Evolutionary conservation across 1,140 invertebrate genomes (phyloP).

Genomic region (Dendrolimus punctatus): DNA sequence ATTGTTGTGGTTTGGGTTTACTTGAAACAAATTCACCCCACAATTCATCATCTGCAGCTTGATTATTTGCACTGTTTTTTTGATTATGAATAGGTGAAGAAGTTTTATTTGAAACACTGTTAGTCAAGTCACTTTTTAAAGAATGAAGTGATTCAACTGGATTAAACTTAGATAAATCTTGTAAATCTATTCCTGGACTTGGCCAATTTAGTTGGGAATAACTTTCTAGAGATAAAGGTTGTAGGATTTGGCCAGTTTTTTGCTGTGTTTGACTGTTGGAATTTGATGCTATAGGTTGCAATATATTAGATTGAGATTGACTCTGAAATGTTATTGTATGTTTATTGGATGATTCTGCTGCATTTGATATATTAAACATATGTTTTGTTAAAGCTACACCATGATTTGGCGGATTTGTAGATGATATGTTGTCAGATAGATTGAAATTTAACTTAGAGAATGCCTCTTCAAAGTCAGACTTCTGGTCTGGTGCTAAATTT

Average conservation of each 20-base stretch:
- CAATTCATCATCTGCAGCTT: conserved; percentile 69
- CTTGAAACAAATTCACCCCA: conserved; percentile 76
- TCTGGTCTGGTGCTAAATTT: conserved; percentile 4
- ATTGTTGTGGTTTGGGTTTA: conserved; percentile 42
- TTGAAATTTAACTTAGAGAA: conserved; percentile 18
- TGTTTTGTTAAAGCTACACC: conserved; percentile 17
- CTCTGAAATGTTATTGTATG: conserved; percentile 4
- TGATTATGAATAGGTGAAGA: conserved; percentile 39
- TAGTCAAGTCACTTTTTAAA: conserved; percentile 43
- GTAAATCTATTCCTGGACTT: conserved; percentile 76
- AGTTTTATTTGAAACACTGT: conserved; percentile 35
- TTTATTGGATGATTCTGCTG: conserved; percentile 6
- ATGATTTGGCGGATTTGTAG: conserved; percentile 11
- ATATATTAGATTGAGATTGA: conserved; percentile 19
- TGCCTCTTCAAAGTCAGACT: conserved; percentile 14
- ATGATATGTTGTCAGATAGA: conserved; percentile 32
- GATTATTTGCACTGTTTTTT: conserved; percentile 26
- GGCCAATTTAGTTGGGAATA: conserved; percentile 77
- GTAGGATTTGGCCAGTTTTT: conserved; percentile 60
- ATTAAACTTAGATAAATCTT: conserved; percentile 74
- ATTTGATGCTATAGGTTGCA: conserved; percentile 36
- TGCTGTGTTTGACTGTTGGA: conserved; percentile 28
- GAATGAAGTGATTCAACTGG: conserved; percentile 63
- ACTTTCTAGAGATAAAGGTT: conserved; percentile 64
- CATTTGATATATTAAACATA: conserved; percentile 11